Evolutionary conservation across 2,797 vertebrate species (phyloP).

Genomic region (Graptemys geographica): DNA sequence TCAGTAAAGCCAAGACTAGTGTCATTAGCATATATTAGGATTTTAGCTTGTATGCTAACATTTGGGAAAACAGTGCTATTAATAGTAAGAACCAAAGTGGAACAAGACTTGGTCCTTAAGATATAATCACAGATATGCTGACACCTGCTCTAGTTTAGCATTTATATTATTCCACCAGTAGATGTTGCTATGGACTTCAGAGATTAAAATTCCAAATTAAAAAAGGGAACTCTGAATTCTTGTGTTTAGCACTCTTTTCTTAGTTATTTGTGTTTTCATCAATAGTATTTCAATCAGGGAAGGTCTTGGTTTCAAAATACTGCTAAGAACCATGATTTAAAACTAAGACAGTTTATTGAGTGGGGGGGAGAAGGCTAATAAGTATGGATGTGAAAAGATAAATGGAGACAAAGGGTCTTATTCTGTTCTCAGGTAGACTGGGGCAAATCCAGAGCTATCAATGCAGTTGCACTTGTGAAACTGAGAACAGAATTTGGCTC

Average conservation of each 20-base stretch:
- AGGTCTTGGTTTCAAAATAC: not conserved
- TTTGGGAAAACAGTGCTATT: not conserved
- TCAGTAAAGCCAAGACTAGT: not conserved
- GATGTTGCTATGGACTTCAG: constrained; percentile 73
- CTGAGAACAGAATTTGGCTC: not conserved
- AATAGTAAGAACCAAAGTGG: not conserved
- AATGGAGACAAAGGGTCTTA: not conserved
- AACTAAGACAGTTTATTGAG: not conserved
- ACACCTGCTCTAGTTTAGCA: not conserved
- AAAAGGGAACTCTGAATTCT: not conserved
- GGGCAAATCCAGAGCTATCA: not conserved
- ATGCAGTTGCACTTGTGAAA: not conserved
- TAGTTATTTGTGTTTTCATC: accelerated
- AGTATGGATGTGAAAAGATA: not conserved
- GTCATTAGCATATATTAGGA: not conserved
- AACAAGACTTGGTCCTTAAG: not conserved
- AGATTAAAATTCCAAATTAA: not conserved
- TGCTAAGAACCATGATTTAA: accelerated
- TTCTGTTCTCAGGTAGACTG: not conserved
- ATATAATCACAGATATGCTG: accelerated
- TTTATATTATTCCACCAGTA: constrained; percentile 69
- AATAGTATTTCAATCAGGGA: accelerated
- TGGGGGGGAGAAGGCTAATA: not conserved
- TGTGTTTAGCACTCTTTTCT: accelerated
- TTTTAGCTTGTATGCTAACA: accelerated